phyloP scores from a whole-genome alignment of 2,888 invertebrate species.

The Polylopha cassiicola region DNA sequence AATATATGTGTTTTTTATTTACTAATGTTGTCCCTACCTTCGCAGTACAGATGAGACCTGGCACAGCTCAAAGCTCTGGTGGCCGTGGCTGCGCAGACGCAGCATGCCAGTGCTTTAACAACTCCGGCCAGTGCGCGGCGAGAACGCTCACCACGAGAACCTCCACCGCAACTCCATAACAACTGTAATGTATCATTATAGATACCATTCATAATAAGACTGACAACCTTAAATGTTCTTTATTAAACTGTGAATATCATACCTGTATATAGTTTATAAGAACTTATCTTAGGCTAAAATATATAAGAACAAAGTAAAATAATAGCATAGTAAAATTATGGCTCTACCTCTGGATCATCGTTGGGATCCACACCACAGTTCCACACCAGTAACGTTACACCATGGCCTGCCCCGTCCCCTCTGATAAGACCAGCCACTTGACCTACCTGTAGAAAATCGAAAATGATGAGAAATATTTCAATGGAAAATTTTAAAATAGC shows the following conservation, averaged over 20 bases:
- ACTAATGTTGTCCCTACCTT: slow-evolving; percentile 36
- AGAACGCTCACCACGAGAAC: slow-evolving; percentile 54
- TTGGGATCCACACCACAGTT: slow-evolving; percentile 65
- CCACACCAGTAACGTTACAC: slow-evolving; percentile 59
- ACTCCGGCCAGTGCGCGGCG: slow-evolving; percentile 58
- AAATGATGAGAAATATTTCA: not conserved
- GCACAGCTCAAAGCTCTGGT: slow-evolving; percentile 50
- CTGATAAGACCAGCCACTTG: slow-evolving; percentile 63
- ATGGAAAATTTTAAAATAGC: too few species aligned
- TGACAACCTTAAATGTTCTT: too few species aligned
- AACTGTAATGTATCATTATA: slow-evolving; percentile 46
- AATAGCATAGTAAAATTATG: not conserved
- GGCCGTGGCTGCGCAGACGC: slow-evolving; percentile 60
- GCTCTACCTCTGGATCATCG: slow-evolving; percentile 62
- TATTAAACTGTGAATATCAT: too few species aligned
- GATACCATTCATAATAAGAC: too few species aligned
- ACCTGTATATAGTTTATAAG: too few species aligned
- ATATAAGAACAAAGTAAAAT: too few species aligned
- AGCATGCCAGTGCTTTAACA: slow-evolving; percentile 54
- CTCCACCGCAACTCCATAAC: slow-evolving; percentile 66
- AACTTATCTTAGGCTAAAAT: too few species aligned
- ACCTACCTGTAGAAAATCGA: slow-evolving; percentile 43
- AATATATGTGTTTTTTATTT: too few species aligned
- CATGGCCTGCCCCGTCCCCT: slow-evolving; percentile 55
- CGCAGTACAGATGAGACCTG: slow-evolving; percentile 60